Conservation (phyloP, 2,113 vertebrate genomes). For the Corapipo altera region DNA sequence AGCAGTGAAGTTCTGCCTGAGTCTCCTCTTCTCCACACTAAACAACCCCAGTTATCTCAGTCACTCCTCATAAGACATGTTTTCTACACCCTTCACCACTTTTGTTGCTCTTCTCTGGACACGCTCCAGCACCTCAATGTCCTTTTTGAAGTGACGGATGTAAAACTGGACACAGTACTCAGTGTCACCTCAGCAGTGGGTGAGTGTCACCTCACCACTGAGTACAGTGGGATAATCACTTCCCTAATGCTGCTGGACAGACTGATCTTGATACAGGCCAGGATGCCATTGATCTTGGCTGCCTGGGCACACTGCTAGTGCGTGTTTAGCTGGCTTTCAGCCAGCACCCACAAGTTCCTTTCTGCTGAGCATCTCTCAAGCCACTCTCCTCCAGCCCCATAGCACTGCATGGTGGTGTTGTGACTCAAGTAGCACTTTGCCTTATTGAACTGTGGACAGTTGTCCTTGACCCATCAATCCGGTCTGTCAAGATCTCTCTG, state of each 20-base stretch:
- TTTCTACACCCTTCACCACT: neutral
- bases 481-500: neutral
- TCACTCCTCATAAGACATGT: neutral
- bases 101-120: neutral
- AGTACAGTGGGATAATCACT: neutral
- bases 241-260: neutral
- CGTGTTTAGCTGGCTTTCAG: neutral
- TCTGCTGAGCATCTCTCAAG: neutral
- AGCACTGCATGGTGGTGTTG: neutral
- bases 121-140: rapidly evolving
- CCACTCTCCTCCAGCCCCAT: neutral
- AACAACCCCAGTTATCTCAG: neutral
- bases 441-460: neutral
- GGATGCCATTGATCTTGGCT: rapidly evolving
- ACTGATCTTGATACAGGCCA: neutral
- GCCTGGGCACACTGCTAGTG: too few relatives aligned
- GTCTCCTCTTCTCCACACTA: neutral
- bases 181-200: rapidly evolving
- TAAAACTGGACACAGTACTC: neutral
- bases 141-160: neutral
- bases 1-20: neutral
- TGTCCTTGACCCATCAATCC: neutral
- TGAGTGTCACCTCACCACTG: rapidly evolving
- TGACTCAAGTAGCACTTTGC: neutral
- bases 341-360: rapidly evolving